Conservation (phyloP, 1,140 invertebrate genomes). For the Microplitis mediator region DNA sequence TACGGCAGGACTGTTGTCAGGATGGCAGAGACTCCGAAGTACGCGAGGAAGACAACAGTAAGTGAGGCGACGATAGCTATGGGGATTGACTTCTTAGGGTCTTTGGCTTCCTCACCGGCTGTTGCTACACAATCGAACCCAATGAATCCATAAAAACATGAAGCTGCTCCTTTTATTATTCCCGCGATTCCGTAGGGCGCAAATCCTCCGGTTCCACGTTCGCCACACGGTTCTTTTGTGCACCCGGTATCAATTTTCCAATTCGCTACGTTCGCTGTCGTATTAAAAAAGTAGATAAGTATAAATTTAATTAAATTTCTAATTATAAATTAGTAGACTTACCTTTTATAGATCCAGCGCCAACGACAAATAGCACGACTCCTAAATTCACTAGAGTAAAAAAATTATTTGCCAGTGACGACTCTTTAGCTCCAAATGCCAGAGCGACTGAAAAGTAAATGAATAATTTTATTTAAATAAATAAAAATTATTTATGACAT, state of each 20-base stretch:
- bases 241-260: constrained; percentile 70
- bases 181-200: constrained; percentile 81
- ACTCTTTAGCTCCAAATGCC: constrained; percentile 78
- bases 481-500: background rate
- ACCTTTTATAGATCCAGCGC: constrained; percentile 73
- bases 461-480: background rate
- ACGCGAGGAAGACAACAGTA: constrained; percentile 81
- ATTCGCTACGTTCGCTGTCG: constrained; percentile 66
- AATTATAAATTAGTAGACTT: constrained; percentile 34
- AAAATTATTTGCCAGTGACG: constrained; percentile 75
- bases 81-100: constrained; percentile 87
- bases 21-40: constrained; percentile 85
- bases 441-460: constrained; percentile 51
- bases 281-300: constrained; percentile 15
- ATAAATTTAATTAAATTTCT: background rate
- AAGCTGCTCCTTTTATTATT: constrained; percentile 81
- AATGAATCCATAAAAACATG: constrained; percentile 91
- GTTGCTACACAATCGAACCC: constrained; percentile 91
- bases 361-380: constrained; percentile 75
- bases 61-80: constrained; percentile 86
- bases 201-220: constrained; percentile 77
- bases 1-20: constrained; percentile 91
- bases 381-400: constrained; percentile 75
- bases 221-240: constrained; percentile 42
- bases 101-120: constrained; percentile 82